Base-by-base conservation (phyloP, 2,888 invertebrate genomes). In the Drosophila kambysellisi region DNA sequence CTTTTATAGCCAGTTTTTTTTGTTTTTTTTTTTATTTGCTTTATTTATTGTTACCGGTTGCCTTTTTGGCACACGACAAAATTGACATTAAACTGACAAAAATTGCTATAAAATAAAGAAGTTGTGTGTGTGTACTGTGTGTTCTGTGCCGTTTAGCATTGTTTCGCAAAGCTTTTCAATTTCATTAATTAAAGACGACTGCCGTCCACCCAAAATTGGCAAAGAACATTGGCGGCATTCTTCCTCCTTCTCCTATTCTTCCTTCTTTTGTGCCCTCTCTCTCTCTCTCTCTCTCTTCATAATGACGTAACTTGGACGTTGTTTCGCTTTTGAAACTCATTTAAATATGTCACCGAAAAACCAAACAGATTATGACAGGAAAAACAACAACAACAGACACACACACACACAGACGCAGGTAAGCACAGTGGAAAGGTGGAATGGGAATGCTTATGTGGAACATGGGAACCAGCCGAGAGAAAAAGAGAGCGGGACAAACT, bases 241-340 rank as follows among this genome's bases (percentile, higher is more conserved):
- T 52, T 32, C 25, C 35, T 35, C 20, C 33, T 33, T 15, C 32
- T 20, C 8, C 20, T 30, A 6, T 12, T 7, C 8, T 20, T 53
- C 11, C 20, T 15, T 33, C 17, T 25, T 37, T 17, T 2, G 17
- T 20, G 6, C 43, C 4, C 39, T 3, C 12, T 30, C 48, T 11
- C 48, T 11, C 25, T 8, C n/a, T 6, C 30, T 53, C 51, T 15
- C 17, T n/a, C 37, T 41, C n/a, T 56, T 77, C 46, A 64, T 62
- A 52, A 83, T 83, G 88, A 83, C 88, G 88, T 88, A 88, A 82
- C 74, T 69, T 64, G 62, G 62, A 69, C 69, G 68, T 81, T 71
- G 68, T 81, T 75, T 73, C 70, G 75, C 70, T 69, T 46, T 46
- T 77, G 66, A 82, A 80, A 62, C 82, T 74, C 82, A 80, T 73